Percentiles rank a stretch among this genome's conserved stretches.
Conservation (phyloP, 2,113 vertebrate species). For the Apodemus sylvaticus region DNA sequence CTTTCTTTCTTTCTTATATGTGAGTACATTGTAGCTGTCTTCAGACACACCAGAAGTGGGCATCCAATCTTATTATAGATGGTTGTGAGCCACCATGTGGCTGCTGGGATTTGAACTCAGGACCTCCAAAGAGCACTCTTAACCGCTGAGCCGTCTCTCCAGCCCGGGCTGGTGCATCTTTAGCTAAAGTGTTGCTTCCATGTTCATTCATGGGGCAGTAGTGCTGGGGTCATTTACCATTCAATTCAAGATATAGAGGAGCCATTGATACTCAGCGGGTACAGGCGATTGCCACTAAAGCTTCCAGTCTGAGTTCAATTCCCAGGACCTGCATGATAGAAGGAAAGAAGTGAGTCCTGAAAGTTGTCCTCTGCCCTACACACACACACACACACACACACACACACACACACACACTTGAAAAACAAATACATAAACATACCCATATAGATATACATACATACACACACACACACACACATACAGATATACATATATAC, state of each 20-base stretch:
- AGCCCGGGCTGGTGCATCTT: not conserved
- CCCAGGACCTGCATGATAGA: not conserved
- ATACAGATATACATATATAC: not conserved
- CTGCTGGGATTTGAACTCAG: too few species aligned
- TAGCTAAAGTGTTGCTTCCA: not conserved
- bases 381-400: too few species aligned
- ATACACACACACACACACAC: not conserved
- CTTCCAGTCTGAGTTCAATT: not conserved
- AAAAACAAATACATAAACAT: accelerated
- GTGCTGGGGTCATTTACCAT: not conserved
- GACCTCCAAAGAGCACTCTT: too few species aligned
- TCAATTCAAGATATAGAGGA: not conserved
- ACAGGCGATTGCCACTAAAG: not conserved
- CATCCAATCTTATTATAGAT: too few species aligned
- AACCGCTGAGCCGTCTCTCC: too few species aligned
- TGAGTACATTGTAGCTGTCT: too few species aligned
- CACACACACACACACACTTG: accelerated
- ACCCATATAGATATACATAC: not conserved
- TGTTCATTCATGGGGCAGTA: not conserved
- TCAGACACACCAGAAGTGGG: too few species aligned
- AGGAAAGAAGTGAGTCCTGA: not conserved
- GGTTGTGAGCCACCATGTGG: too few species aligned
- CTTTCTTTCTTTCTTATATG: too few species aligned
- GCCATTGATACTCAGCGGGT: not conserved
- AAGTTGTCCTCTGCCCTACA: not conserved